Percentiles rank a stretch among this genome's conserved stretches.
Evolutionary conservation across 2,113 vertebrate species (phyloP).

Genomic region (Cyphomyrus plagiostoma): DNA sequence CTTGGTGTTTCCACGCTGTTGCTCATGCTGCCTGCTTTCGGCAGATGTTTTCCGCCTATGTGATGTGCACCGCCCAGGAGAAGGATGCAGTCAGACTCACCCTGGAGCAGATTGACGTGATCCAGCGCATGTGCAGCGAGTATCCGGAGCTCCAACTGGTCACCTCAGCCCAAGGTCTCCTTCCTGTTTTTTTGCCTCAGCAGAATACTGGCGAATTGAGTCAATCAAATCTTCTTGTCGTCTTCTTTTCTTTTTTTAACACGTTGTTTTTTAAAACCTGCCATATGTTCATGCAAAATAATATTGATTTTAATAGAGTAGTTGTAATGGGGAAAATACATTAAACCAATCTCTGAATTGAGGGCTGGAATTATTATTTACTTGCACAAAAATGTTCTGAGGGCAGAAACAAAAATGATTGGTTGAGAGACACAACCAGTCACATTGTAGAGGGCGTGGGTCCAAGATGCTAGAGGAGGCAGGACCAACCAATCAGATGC

Average conservation of each 20-base stretch:
- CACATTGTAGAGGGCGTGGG: no score
- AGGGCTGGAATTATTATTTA: background rate
- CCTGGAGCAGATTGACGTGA: slow-evolving; percentile 83
- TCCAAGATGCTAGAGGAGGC: no score
- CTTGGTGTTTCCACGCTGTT: no score
- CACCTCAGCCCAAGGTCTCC: slow-evolving; percentile 68
- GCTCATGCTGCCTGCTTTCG: slow-evolving; percentile 28
- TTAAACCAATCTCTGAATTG: background rate
- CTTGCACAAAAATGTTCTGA: no score
- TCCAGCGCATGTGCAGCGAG: slow-evolving; percentile 74
- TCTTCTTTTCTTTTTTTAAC: background rate
- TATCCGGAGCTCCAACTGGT: slow-evolving; percentile 77
- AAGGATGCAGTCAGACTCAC: slow-evolving; percentile 79
- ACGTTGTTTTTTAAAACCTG: background rate
- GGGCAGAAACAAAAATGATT: no score
- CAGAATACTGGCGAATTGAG: background rate
- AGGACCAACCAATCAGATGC: no score
- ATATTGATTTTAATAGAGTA: background rate
- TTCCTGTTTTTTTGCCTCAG: background rate
- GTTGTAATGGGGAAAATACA: background rate
- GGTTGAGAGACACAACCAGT: no score
- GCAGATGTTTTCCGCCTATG: slow-evolving; percentile 81
- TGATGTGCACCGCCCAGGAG: slow-evolving; percentile 77
- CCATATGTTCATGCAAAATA: background rate
- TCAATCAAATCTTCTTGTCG: background rate